phyloP scores from a whole-genome alignment of 2,113 vertebrate genomes.

The Balaenoptera acutorostrata region DNA sequence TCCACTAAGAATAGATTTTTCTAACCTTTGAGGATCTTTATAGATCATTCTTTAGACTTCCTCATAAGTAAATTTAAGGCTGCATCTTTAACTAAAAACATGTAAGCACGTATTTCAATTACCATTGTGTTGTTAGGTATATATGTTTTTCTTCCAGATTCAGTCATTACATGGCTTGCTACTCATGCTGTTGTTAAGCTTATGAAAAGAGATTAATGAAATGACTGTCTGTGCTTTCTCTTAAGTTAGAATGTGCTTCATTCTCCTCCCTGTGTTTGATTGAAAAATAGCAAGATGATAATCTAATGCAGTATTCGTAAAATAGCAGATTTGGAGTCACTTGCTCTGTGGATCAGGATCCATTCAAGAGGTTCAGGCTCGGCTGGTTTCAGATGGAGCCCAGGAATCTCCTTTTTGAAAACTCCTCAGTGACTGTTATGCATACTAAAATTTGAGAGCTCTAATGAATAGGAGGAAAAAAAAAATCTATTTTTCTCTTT shows the following conservation, averaged over 20 bases:
- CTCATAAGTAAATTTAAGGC: not conserved
- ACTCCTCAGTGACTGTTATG: not conserved
- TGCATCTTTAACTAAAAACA: not conserved
- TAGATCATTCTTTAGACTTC: not conserved
- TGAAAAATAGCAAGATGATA: not conserved
- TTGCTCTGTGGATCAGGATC: not conserved
- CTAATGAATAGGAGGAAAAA: not conserved
- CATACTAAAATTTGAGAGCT: not conserved
- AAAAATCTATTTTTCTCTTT: not conserved
- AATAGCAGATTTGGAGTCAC: not conserved
- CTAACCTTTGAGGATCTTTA: not conserved
- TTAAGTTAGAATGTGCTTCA: slow-evolving; percentile 20
- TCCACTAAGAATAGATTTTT: not conserved
- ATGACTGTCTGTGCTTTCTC: not conserved
- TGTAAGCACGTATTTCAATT: not conserved
- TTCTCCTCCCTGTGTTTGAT: not conserved
- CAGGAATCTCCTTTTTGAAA: not conserved
- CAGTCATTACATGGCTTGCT: not conserved
- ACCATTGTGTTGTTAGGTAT: not conserved
- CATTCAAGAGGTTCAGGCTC: not conserved
- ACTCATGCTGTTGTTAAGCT: not conserved
- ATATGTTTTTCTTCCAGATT: not conserved
- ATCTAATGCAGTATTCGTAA: not conserved
- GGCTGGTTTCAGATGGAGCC: not conserved
- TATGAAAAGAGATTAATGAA: slow-evolving; percentile 17